phyloP scores from a whole-genome alignment of 2,113 vertebrate species.

The Antechinus stuartii region DNA sequence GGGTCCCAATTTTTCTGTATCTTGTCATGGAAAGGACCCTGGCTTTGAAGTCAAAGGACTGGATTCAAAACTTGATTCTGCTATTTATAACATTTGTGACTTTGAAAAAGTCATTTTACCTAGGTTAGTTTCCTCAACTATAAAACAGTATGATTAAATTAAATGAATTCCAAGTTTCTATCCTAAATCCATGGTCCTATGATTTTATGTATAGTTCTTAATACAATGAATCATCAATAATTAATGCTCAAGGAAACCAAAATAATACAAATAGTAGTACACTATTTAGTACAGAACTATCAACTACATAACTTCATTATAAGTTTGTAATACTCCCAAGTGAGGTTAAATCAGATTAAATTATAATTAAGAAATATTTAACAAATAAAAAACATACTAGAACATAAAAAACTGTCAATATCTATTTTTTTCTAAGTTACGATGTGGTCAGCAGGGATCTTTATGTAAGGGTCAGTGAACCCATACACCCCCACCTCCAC shows the following conservation, averaged over 20 bases:
- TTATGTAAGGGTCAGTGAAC: not conserved
- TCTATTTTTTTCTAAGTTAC: not conserved
- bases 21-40: not conserved
- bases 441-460: not conserved
- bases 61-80: conserved; percentile 15
- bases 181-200: conserved; percentile 9
- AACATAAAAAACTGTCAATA: not conserved
- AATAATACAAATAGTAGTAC: conserved; percentile 9
- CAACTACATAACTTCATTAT: not conserved
- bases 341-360: not conserved
- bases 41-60: not conserved
- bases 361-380: not conserved
- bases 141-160: not conserved
- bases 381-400: not conserved
- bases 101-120: conserved; percentile 19
- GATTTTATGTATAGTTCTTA: conserved; percentile 11
- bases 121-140: not conserved
- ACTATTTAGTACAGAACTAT: not conserved
- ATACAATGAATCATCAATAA: not conserved
- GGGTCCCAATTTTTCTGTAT: not conserved
- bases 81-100: not conserved
- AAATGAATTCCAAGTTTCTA: conserved; percentile 5
- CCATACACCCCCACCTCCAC: too few species aligned
- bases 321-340: not conserved
- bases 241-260: conserved; percentile 8